A percentile compares a stretch with the other conserved stretches of the same genome.
Evolutionary conservation across 2,888 invertebrate species (phyloP).

Genomic region (Spodoptera exigua): DNA sequence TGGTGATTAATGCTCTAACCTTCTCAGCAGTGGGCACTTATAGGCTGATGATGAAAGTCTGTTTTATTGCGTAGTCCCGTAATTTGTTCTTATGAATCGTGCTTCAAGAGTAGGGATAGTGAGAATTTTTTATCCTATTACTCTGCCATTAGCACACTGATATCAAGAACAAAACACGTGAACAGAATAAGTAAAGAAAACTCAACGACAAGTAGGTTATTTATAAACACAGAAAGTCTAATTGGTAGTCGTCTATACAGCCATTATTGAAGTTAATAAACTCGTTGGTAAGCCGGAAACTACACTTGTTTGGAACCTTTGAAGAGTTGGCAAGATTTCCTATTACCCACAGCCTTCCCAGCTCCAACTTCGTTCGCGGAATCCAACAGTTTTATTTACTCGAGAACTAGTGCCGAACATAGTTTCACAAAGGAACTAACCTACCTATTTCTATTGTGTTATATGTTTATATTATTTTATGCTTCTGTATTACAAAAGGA

Average conservation of each 20-base stretch:
- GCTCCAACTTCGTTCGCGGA: constrained; percentile 65
- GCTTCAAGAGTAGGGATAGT: too few relatives aligned
- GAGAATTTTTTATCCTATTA: too few relatives aligned
- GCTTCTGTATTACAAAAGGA: constrained; percentile 5
- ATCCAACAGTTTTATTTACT: constrained; percentile 70
- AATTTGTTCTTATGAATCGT: too few relatives aligned
- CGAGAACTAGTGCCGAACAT: constrained; percentile 55
- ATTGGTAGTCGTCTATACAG: constrained; percentile 42
- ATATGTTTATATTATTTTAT: constrained; percentile 29
- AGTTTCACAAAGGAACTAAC: constrained; percentile 44
- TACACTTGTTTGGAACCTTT: constrained; percentile 71
- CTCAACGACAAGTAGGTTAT: constrained; percentile 11
- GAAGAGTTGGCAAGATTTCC: constrained; percentile 73
- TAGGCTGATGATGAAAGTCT: too few relatives aligned
- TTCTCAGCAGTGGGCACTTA: too few relatives aligned
- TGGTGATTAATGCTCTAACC: too few relatives aligned
- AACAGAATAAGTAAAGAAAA: too few relatives aligned
- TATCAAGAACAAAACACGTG: too few relatives aligned
- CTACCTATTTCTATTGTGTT: neutral
- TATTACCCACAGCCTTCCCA: constrained; percentile 63
- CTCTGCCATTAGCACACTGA: too few relatives aligned
- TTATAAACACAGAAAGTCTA: constrained; percentile 60
- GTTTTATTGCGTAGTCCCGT: too few relatives aligned
- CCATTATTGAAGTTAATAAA: constrained; percentile 65
- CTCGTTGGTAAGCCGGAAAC: constrained; percentile 65